phyloP scores from a whole-genome alignment of 1,140 invertebrate genomes.

The Hirudo medicinalis region DNA sequence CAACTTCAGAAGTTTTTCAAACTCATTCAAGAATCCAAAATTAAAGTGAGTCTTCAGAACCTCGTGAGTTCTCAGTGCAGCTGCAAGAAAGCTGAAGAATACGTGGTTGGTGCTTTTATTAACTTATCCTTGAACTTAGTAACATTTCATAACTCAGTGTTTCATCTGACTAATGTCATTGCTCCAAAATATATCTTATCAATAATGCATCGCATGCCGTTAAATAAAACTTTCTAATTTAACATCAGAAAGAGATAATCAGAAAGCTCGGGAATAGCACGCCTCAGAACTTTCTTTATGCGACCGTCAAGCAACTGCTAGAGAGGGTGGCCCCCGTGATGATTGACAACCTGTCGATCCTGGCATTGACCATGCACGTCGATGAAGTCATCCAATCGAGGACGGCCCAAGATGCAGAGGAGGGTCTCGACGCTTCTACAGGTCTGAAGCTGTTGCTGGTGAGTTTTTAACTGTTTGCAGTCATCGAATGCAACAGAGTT shows the following conservation, averaged over 20 bases:
- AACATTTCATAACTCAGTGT: too few species aligned
- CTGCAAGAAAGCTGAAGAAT: constrained; percentile 76
- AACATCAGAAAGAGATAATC: constrained; percentile 54
- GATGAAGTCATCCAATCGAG: constrained; percentile 33
- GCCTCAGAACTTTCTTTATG: constrained; percentile 87
- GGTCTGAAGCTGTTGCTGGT: constrained; percentile 47
- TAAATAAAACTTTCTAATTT: too few species aligned
- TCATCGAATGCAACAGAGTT: neutral
- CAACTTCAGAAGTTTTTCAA: constrained; percentile 75
- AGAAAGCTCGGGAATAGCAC: constrained; percentile 83
- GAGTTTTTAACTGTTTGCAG: constrained; percentile 42
- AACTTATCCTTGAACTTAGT: too few species aligned
- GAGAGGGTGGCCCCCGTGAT: constrained; percentile 86
- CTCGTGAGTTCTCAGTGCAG: constrained; percentile 72
- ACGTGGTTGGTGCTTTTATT: constrained; percentile 44
- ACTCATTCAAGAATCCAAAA: constrained; percentile 61
- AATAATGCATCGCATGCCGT: too few species aligned
- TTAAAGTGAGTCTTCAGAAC: constrained; percentile 69
- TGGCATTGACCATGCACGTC: constrained; percentile 37
- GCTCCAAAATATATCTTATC: too few species aligned
- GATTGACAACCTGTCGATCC: constrained; percentile 69
- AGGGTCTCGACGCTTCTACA: constrained; percentile 28
- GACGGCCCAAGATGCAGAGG: constrained; percentile 25
- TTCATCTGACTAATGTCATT: too few species aligned
- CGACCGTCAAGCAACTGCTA: constrained; percentile 82